Percentiles rank a stretch among this genome's conserved stretches.
Conservation (phyloP, 2,113 vertebrate species). For the Accipiter cooperii region DNA sequence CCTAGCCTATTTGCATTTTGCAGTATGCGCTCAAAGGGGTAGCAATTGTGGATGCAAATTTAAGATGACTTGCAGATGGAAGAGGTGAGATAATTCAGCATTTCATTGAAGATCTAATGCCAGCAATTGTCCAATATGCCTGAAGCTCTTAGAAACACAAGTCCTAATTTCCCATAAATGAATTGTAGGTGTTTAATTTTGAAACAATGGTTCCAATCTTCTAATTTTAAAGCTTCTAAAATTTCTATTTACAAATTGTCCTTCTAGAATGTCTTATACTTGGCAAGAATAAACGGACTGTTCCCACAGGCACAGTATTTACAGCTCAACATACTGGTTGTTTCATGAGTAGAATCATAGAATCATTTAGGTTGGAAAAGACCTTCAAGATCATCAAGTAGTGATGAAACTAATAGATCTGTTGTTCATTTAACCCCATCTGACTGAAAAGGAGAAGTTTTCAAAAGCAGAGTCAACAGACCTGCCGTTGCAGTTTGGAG, state of each 20-base stretch:
- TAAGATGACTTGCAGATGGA: neutral
- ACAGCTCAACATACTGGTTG: neutral
- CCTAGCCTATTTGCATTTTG: neutral
- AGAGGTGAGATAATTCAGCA: neutral
- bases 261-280: neutral
- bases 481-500: neutral
- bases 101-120: neutral
- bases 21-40: neutral
- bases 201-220: neutral
- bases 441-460: neutral
- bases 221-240: neutral
- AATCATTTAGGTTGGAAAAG: too few species aligned
- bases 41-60: neutral
- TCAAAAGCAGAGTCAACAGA: neutral
- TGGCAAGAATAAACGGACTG: neutral
- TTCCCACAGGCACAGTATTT: neutral
- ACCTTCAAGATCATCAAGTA: neutral
- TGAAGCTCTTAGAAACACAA: neutral
- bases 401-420: neutral
- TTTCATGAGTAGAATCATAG: neutral
- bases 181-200: neutral
- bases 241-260: neutral
- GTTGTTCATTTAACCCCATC: neutral
- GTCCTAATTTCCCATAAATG: neutral
- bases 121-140: neutral